A percentile compares a stretch with the other conserved stretches of the same genome.
phyloP scores from a whole-genome alignment of 2,888 invertebrate genomes.

The Sisyra nigra region DNA sequence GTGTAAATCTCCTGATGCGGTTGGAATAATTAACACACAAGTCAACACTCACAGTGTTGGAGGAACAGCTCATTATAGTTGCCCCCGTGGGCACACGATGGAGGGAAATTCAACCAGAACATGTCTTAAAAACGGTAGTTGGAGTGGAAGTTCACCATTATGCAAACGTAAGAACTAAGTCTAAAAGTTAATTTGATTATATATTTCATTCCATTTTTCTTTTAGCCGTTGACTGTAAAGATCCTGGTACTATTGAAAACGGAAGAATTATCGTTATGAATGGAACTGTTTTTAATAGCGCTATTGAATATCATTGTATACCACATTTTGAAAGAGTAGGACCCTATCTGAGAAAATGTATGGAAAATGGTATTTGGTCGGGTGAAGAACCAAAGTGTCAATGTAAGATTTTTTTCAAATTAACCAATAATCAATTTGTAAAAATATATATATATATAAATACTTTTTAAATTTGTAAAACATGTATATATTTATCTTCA shows the following conservation, averaged over 20 bases:
- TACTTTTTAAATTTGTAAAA: constrained; percentile 1
- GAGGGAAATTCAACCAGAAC: constrained; percentile 63
- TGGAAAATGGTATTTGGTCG: constrained; percentile 74
- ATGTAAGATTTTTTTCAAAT: constrained; percentile 25
- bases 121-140: constrained; percentile 62
- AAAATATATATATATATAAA: constrained; percentile 2
- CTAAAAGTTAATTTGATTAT: background rate
- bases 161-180: constrained; percentile 50
- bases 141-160: constrained; percentile 62
- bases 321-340: constrained; percentile 72
- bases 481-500: constrained; percentile 6
- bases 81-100: constrained; percentile 65
- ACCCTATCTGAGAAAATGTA: constrained; percentile 66
- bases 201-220: constrained; percentile 12
- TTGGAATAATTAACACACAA: constrained; percentile 39
- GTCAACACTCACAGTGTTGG: constrained; percentile 56
- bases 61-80: constrained; percentile 63
- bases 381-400: constrained; percentile 76
- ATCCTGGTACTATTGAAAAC: constrained; percentile 64
- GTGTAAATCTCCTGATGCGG: constrained; percentile 51
- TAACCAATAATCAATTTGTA: background rate
- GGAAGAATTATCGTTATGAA: constrained; percentile 77
- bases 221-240: constrained; percentile 70
- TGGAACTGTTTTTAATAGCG: constrained; percentile 69
- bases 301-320: constrained; percentile 79